Conservation (phyloP, 2,888 invertebrate species). For the Horisme vitalbata region DNA sequence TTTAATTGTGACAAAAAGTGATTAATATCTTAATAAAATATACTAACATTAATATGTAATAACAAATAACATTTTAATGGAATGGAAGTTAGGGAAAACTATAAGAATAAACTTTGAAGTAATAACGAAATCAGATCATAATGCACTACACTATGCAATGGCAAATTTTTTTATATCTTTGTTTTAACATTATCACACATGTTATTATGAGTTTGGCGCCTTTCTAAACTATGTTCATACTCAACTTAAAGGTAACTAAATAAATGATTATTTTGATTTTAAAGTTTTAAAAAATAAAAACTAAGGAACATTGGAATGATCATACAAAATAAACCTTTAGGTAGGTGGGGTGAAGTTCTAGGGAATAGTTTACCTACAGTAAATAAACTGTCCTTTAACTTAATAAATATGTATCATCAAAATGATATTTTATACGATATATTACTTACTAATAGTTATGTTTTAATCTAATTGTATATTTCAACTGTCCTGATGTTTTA, state of each 20-base stretch:
- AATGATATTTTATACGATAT: background rate
- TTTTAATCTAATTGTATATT: constrained; percentile 74
- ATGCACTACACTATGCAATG: constrained; percentile 56
- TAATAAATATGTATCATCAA: too few relatives aligned
- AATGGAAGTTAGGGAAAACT: constrained; percentile 60
- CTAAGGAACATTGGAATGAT: constrained; percentile 61
- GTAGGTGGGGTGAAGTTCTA: too few relatives aligned
- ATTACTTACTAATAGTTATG: constrained; percentile 52
- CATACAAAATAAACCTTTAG: constrained; percentile 45
- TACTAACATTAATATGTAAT: too few relatives aligned
- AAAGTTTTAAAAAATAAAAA: constrained; percentile 26
- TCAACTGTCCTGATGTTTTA: constrained; percentile 61
- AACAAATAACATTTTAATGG: constrained; percentile 45
- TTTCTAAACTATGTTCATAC: constrained; percentile 53
- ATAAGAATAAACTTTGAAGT: constrained; percentile 61
- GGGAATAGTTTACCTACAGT: too few relatives aligned
- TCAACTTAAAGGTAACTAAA: constrained; percentile 63
- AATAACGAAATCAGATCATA: constrained; percentile 71
- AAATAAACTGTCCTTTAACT: background rate
- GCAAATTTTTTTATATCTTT: constrained; percentile 52
- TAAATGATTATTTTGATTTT: too few relatives aligned
- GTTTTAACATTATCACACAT: constrained; percentile 68
- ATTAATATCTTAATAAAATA: constrained; percentile 22
- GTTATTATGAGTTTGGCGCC: constrained; percentile 71
- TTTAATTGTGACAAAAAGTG: constrained; percentile 5